A percentile compares a stretch with the other conserved stretches of the same genome.
Evolutionary conservation across 1,140 invertebrate genomes (phyloP).

Genomic region (Daktulosphaira vitifoliae): DNA sequence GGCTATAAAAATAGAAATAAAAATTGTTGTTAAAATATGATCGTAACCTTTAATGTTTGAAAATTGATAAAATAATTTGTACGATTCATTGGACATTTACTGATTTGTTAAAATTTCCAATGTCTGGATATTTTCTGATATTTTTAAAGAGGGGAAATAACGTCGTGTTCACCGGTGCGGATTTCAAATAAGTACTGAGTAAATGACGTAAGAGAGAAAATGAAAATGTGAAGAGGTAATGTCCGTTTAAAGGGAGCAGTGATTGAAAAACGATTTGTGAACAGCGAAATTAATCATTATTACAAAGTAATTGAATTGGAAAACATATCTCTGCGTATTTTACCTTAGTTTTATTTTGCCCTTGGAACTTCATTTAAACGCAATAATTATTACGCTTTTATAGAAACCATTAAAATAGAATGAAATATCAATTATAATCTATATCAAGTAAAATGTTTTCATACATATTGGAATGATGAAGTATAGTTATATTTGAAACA

Average conservation of each 20-base stretch:
- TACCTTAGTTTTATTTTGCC: neutral
- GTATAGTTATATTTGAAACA: too few relatives aligned
- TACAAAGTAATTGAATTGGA: constrained; percentile 17
- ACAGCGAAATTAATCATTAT: constrained; percentile 24
- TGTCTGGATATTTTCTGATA: too few relatives aligned
- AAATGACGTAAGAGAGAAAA: neutral
- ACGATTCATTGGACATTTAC: too few relatives aligned
- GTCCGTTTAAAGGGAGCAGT: neutral
- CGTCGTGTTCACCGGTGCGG: too few relatives aligned
- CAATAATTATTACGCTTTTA: constrained; percentile 10
- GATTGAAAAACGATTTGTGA: constrained; percentile 25
- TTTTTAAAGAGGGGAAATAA: too few relatives aligned
- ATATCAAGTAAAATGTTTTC: too few relatives aligned
- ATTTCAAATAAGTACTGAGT: neutral
- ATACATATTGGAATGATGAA: too few relatives aligned
- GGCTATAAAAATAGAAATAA: too few relatives aligned
- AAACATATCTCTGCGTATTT: constrained; percentile 22
- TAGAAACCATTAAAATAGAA: constrained; percentile 5
- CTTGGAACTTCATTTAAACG: constrained; percentile 20
- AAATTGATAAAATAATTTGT: too few relatives aligned
- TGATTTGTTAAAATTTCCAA: too few relatives aligned
- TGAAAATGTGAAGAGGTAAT: constrained; percentile 22
- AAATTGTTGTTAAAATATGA: too few relatives aligned
- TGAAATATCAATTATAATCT: constrained; percentile 3
- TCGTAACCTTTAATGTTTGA: too few relatives aligned